phyloP scores from a whole-genome alignment of 2,113 vertebrate genomes.

The Psephotus haematonotus region DNA sequence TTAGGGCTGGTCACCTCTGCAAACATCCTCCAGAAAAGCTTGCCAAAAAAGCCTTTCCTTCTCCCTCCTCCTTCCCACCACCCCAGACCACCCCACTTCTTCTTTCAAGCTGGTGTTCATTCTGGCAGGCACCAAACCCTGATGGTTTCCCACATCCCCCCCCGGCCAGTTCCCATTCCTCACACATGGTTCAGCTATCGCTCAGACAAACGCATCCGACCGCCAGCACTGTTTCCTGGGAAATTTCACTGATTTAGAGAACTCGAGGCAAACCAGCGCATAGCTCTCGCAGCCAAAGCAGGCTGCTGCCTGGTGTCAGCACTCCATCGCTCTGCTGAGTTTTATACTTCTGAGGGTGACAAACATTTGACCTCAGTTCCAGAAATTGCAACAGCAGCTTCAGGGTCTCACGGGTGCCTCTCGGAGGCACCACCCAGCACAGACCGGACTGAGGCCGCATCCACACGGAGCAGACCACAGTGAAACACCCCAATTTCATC shows the following conservation, averaged over 20 bases:
- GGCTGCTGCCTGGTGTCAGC: neutral
- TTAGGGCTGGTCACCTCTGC: neutral
- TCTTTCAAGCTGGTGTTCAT: neutral
- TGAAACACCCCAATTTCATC: neutral
- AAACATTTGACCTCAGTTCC: neutral
- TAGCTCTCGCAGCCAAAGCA: neutral
- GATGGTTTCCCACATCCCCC: too few relatives aligned
- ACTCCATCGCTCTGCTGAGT: rapidly evolving
- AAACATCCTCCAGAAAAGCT: neutral
- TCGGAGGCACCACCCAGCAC: neutral
- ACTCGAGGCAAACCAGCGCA: neutral
- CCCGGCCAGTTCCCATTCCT: neutral
- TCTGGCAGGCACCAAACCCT: neutral
- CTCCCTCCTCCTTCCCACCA: neutral
- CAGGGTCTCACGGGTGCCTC: neutral
- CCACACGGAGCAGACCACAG: neutral
- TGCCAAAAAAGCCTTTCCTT: neutral
- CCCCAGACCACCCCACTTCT: neutral
- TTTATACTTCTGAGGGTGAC: neutral
- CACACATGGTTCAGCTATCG: rapidly evolving
- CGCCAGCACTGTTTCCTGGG: neutral
- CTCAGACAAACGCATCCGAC: neutral
- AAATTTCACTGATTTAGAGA: neutral
- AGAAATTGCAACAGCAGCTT: neutral
- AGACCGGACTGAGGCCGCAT: neutral